These are phyloP conservation scores for Lontra canadensis DNA, from an alignment of 2,113 vertebrate species.

Conservation along the genomic window DNA sequence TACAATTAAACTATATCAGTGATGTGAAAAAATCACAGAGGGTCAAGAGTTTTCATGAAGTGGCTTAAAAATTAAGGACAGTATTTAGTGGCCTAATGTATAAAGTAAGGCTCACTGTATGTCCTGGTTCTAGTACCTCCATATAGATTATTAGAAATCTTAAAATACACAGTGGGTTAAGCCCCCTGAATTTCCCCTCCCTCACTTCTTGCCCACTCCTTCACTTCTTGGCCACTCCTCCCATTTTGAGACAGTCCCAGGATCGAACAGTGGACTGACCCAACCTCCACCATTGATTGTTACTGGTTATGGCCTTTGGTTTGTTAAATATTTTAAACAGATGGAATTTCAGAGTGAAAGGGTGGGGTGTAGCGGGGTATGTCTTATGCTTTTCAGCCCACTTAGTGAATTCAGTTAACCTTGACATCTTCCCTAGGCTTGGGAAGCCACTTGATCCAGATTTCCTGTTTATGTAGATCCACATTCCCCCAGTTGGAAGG, in stretches of 20 bases:
- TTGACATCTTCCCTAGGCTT: neutral
- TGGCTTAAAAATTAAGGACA: neutral
- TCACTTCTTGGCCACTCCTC: no score
- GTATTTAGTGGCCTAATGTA: neutral
- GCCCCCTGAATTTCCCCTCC: neutral
- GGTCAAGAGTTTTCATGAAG: neutral
- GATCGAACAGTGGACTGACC: neutral
- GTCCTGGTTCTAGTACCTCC: neutral
- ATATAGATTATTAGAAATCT: neutral
- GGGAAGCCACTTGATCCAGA: neutral
- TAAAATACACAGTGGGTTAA: neutral
- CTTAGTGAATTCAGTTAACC: neutral
- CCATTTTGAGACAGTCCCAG: neutral
- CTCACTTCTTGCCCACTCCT: neutral
- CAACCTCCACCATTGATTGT: neutral
- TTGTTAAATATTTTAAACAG: neutral
- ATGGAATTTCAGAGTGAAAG: neutral
- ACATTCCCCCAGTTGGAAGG: neutral
- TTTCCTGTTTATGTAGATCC: neutral
- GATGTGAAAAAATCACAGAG: neutral
- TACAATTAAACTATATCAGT: neutral
- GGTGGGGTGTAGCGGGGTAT: no score
- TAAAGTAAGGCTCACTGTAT: neutral
- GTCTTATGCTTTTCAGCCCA: fast-evolving
- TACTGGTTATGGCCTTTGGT: neutral